Conservation (phyloP, 2,113 vertebrate species). For the Brachyhypopomus occidentalis region DNA sequence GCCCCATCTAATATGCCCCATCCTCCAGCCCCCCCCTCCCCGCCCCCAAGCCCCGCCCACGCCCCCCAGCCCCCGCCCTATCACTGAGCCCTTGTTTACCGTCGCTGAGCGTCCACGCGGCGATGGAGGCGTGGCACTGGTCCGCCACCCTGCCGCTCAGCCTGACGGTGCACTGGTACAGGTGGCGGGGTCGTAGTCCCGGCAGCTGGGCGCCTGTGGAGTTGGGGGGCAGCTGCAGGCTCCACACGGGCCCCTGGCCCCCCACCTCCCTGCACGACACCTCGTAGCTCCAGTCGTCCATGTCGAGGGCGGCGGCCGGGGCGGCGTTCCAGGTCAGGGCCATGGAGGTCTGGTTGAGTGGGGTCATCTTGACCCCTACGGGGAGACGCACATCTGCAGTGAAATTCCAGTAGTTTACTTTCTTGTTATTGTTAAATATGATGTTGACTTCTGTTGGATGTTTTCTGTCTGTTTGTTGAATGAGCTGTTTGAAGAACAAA, state of each 20-base stretch:
- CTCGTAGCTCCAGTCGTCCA: slow-evolving; percentile 78
- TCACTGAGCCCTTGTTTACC: slow-evolving; percentile 70
- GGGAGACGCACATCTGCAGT: slow-evolving; percentile 79
- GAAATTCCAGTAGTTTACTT: background rate
- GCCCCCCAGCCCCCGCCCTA: too few species aligned
- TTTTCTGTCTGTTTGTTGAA: too few species aligned
- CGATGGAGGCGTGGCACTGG: slow-evolving; percentile 77
- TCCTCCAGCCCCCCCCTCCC: too few species aligned
- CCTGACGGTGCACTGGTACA: slow-evolving; percentile 79
- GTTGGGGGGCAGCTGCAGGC: slow-evolving; percentile 73
- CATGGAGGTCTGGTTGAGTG: slow-evolving; percentile 77
- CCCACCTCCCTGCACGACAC: slow-evolving; percentile 73
- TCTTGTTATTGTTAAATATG: background rate
- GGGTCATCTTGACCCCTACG: slow-evolving; percentile 75
- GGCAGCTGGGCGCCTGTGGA: slow-evolving; percentile 71
- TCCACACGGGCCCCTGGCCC: slow-evolving; percentile 56
- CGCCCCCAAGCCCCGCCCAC: too few species aligned
- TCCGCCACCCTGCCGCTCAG: slow-evolving; percentile 76
- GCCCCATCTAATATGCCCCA: too few species aligned
- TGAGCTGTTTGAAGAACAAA: too few species aligned
- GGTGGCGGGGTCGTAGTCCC: slow-evolving; percentile 75
- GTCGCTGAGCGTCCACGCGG: slow-evolving; percentile 84
- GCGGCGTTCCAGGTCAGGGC: slow-evolving; percentile 79
- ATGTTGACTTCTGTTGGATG: too few species aligned
- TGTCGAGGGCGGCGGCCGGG: slow-evolving; percentile 64